phyloP scores from a whole-genome alignment of 1,140 invertebrate genomes.

The Helicoverpa zea region DNA sequence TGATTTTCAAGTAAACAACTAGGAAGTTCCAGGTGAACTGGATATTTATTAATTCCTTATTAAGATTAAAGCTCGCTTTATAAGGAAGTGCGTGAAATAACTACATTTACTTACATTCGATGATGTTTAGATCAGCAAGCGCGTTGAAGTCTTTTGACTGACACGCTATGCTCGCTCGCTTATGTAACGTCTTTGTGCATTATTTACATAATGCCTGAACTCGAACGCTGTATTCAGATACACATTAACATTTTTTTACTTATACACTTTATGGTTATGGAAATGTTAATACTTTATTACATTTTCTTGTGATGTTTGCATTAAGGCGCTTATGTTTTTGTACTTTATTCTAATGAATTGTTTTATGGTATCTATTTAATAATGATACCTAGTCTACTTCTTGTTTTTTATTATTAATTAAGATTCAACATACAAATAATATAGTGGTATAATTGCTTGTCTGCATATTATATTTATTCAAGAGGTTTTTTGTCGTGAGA shows the following conservation, averaged over 20 bases:
- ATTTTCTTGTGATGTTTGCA: conserved; percentile 34
- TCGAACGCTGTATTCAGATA: conserved; percentile 9
- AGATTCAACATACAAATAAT: conserved; percentile 9
- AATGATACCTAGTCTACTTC: no score
- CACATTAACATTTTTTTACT: conserved; percentile 21
- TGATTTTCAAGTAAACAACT: conserved; percentile 75
- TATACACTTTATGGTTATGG: conserved; percentile 11
- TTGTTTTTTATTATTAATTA: neutral
- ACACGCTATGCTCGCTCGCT: conserved; percentile 31
- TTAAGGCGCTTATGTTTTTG: conserved; percentile 31
- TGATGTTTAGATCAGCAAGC: conserved; percentile 51
- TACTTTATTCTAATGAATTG: neutral
- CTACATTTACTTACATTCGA: conserved; percentile 45
- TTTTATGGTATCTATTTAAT: no score
- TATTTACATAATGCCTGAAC: conserved; percentile 47
- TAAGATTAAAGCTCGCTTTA: conserved; percentile 57
- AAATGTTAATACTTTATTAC: conserved; percentile 28
- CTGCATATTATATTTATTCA: conserved; percentile 12
- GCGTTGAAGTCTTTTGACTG: conserved; percentile 63
- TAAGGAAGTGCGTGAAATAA: conserved; percentile 60
- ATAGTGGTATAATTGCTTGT: neutral
- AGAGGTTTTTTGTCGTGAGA: conserved; percentile 10
- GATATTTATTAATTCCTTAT: conserved; percentile 66
- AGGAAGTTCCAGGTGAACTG: conserved; percentile 76
- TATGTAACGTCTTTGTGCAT: conserved; percentile 40